Evolutionary conservation across 1,140 invertebrate species (phyloP).

Genomic region (Dendroctonus ponderosae): DNA sequence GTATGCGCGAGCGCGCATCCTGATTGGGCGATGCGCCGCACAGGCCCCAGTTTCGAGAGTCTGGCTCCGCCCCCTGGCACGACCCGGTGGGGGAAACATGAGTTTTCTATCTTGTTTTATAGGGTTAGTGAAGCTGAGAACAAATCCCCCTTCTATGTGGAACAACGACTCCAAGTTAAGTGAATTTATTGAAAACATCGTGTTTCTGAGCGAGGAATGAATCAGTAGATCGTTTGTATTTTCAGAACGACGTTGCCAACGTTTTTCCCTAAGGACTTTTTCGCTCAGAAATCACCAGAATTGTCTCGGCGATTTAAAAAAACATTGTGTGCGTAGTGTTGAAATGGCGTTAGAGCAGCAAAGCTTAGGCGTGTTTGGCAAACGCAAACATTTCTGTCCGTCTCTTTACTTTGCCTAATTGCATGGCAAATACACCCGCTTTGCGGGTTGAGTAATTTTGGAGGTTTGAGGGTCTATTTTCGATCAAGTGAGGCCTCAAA

Average conservation of each 20-base stretch:
- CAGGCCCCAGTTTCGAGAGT: not conserved
- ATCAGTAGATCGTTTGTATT: constrained; percentile 52
- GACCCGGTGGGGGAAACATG: constrained; percentile 38
- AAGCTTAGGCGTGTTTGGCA: too few species aligned
- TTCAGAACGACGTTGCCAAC: constrained; percentile 37
- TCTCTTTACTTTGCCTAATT: too few species aligned
- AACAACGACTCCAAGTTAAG: constrained; percentile 49
- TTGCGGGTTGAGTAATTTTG: too few species aligned
- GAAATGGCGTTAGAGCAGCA: too few species aligned
- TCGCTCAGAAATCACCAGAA: too few species aligned
- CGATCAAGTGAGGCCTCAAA: too few species aligned
- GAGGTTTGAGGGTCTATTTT: too few species aligned
- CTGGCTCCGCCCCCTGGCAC: constrained; percentile 27
- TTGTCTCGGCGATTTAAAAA: too few species aligned
- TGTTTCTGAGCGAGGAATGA: constrained; percentile 51
- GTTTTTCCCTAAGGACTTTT: too few species aligned
- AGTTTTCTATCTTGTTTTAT: constrained; percentile 50
- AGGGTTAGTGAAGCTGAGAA: constrained; percentile 48
- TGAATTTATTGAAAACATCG: constrained; percentile 54
- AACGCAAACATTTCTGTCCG: too few species aligned
- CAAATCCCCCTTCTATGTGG: constrained; percentile 51
- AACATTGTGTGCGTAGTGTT: too few species aligned
- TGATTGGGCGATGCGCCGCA: constrained; percentile 43
- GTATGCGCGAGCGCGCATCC: constrained; percentile 5
- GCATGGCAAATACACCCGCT: too few species aligned